Conservation (phyloP, 1,140 invertebrate species). For the Campoletis sonorensis region DNA sequence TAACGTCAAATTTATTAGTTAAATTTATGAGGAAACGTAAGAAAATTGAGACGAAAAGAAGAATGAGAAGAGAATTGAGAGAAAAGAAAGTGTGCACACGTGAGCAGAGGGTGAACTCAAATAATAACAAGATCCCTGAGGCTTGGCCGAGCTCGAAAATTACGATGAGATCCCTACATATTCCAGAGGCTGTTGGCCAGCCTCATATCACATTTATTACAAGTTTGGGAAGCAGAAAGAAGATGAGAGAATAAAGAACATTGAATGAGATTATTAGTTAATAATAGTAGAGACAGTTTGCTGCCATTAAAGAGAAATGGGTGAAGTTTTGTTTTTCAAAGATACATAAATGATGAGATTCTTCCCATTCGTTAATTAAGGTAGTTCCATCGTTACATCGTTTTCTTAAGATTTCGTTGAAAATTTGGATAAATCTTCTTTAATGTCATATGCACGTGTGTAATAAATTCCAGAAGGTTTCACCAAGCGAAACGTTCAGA, state of each 20-base stretch:
- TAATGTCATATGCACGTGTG: too few relatives aligned
- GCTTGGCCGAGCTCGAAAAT: not conserved
- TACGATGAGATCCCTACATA: not conserved
- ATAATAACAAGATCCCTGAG: constrained; percentile 14
- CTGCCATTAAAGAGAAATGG: too few relatives aligned
- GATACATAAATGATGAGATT: too few relatives aligned
- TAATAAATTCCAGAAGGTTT: too few relatives aligned
- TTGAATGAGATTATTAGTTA: too few relatives aligned
- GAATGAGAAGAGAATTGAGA: not conserved
- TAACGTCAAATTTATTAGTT: not conserved
- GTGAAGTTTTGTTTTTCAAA: too few relatives aligned
- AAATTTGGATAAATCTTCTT: too few relatives aligned
- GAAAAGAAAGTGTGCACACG: not conserved
- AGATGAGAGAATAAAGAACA: not conserved
- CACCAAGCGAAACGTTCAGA: too few relatives aligned
- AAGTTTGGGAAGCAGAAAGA: not conserved
- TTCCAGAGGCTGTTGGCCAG: not conserved
- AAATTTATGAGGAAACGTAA: constrained; percentile 1
- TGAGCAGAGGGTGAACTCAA: not conserved
- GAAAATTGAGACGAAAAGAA: not conserved
- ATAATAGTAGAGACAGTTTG: too few relatives aligned
- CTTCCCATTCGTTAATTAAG: too few relatives aligned
- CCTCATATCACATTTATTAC: constrained; percentile 7
- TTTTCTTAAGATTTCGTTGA: too few relatives aligned
- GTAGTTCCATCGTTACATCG: too few relatives aligned